A percentile compares a stretch with the other conserved stretches of the same genome.
phyloP scores from a whole-genome alignment of 2,888 invertebrate species.

The Hypercompe scribonia region DNA sequence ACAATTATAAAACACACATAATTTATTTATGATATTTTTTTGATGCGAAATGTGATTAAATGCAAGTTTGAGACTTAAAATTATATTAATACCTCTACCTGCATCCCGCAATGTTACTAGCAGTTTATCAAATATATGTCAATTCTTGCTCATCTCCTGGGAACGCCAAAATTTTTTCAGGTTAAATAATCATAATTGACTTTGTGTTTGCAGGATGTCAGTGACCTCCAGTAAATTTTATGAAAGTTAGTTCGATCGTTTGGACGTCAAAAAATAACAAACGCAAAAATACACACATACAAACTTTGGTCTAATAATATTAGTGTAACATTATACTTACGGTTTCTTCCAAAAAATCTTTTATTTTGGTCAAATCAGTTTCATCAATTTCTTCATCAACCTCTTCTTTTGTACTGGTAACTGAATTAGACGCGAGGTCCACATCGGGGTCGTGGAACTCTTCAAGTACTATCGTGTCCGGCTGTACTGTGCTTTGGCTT shows the following conservation, averaged over 20 bases:
- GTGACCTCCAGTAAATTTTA: too few species aligned
- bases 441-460: constrained; percentile 51
- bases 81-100: neutral
- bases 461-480: constrained; percentile 55
- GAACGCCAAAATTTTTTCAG: too few species aligned
- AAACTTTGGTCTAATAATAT: neutral
- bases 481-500: constrained; percentile 55
- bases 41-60: neutral
- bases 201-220: too few species aligned
- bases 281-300: neutral
- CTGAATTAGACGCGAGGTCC: constrained; percentile 64
- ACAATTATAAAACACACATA: neutral
- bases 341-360: constrained; percentile 79
- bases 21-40: neutral
- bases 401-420: constrained; percentile 70
- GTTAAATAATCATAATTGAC: too few species aligned
- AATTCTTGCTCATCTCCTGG: too few species aligned
- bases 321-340: constrained; percentile 58
- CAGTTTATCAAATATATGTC: too few species aligned
- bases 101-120: too few species aligned
- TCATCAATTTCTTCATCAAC: constrained; percentile 77
- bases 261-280: neutral
- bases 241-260: too few species aligned
- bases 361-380: constrained; percentile 72
- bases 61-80: too few species aligned